A percentile compares a stretch with the other conserved stretches of the same genome.
Conservation (phyloP, 2,113 vertebrate genomes). For the Reinhardtius hippoglossoides region DNA sequence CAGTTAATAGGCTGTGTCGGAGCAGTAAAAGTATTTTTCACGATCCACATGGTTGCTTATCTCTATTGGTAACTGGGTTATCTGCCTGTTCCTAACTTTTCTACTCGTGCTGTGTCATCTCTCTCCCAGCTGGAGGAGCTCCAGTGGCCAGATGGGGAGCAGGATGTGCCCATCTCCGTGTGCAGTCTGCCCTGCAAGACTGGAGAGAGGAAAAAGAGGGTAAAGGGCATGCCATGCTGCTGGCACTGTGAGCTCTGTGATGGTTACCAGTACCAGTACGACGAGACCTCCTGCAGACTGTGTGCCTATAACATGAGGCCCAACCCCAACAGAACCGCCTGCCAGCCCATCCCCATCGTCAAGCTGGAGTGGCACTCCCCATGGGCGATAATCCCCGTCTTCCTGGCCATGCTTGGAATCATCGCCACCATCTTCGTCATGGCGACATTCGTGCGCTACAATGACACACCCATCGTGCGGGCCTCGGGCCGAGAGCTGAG, state of each 20-base stretch:
- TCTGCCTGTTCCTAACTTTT: constrained; percentile 25
- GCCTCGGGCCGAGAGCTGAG: constrained; percentile 79
- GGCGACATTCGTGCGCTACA: constrained; percentile 79
- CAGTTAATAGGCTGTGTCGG: neutral
- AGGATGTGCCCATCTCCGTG: constrained; percentile 78
- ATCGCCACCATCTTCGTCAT: constrained; percentile 80
- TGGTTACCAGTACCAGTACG: constrained; percentile 80
- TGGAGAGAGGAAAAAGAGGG: constrained; percentile 80
- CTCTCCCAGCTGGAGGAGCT: constrained; percentile 78
- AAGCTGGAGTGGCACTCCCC: constrained; percentile 81
- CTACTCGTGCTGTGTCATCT: constrained; percentile 42
- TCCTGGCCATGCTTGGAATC: constrained; percentile 80
- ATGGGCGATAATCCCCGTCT: constrained; percentile 79
- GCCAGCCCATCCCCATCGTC: constrained; percentile 79
- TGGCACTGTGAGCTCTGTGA: constrained; percentile 81
- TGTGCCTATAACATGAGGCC: constrained; percentile 79
- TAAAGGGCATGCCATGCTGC: constrained; percentile 82
- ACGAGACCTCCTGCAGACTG: constrained; percentile 78
- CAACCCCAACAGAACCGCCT: constrained; percentile 77
- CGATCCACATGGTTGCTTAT: constrained; percentile 1
- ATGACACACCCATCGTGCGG: constrained; percentile 79
- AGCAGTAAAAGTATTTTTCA: neutral
- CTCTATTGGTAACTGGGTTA: neutral
- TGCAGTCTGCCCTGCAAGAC: constrained; percentile 80
- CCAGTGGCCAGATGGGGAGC: constrained; percentile 78